These are phyloP conservation scores for Apodemia hepburni DNA, from an alignment of 2,888 invertebrate genomes.

Conservation along the genomic window DNA sequence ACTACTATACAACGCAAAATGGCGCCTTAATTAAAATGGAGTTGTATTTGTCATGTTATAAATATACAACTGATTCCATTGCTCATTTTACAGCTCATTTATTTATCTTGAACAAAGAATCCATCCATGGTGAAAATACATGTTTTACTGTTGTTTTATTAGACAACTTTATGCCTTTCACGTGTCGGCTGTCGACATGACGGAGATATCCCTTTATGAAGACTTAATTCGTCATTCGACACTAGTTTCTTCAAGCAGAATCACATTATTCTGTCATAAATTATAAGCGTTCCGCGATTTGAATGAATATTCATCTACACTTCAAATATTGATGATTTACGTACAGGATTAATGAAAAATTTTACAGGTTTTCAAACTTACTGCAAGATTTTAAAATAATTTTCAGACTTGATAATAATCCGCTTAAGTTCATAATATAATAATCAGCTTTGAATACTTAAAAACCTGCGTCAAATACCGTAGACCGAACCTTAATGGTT, in stretches of 20 bases:
- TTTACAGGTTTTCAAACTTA: too few species aligned
- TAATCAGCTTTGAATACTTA: too few species aligned
- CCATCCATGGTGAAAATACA: neutral
- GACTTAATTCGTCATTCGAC: conserved; percentile 39
- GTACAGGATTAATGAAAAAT: too few species aligned
- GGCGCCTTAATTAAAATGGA: neutral
- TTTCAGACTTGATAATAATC: too few species aligned
- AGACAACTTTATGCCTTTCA: conserved; percentile 27
- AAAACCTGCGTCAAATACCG: too few species aligned
- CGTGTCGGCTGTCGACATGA: conserved; percentile 22
- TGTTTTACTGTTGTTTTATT: conserved; percentile 32
- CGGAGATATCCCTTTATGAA: conserved; percentile 26
- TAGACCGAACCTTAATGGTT: too few species aligned
- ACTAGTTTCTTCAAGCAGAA: conserved; percentile 34
- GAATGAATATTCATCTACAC: neutral
- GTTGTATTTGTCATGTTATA: neutral
- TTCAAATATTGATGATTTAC: too few species aligned
- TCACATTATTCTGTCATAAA: conserved; percentile 18
- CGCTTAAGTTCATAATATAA: too few species aligned
- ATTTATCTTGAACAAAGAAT: conserved; percentile 10
- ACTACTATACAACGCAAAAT: neutral
- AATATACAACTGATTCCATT: neutral
- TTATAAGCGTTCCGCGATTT: conserved; percentile 13
- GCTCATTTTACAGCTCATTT: neutral
- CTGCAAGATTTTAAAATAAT: too few species aligned